phyloP scores from a whole-genome alignment of 2,888 invertebrate genomes.

The Monochamus alternatus region DNA sequence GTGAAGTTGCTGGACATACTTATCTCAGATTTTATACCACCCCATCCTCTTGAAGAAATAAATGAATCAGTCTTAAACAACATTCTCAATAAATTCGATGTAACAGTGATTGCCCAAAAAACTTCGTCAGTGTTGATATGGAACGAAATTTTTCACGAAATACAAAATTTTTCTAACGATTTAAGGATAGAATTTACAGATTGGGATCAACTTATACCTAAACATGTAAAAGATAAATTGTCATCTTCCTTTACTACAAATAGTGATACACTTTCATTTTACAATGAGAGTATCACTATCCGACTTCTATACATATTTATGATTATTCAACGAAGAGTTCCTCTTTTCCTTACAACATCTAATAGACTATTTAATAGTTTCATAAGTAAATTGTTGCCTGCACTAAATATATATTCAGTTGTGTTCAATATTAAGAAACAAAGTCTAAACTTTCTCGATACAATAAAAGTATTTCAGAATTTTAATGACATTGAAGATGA shows the following conservation, averaged over 20 bases:
- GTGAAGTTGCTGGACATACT: conserved; percentile 14
- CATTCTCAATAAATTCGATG: conserved; percentile 20
- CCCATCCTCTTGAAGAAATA: background rate
- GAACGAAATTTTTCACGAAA: conserved; percentile 33
- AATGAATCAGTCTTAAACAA: background rate
- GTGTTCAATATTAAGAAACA: conserved; percentile 20
- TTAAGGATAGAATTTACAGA: background rate
- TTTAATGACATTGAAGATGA: conserved; percentile 21
- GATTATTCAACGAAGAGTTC: conserved; percentile 6
- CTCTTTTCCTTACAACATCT: conserved; percentile 24
- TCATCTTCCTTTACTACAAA: background rate
- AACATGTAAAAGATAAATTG: conserved; percentile 22
- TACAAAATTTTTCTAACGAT: conserved; percentile 16
- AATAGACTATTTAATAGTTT: conserved; percentile 1
- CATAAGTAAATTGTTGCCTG: conserved; percentile 2
- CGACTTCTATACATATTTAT: conserved; percentile 25
- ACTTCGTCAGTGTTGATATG: conserved; percentile 29
- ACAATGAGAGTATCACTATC: background rate
- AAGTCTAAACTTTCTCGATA: background rate
- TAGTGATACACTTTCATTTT: background rate
- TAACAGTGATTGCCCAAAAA: conserved; percentile 24
- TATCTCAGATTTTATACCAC: conserved; percentile 21
- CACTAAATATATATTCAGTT: conserved; percentile 24
- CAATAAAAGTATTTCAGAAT: conserved; percentile 15
- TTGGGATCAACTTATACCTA: conserved; percentile 23